phyloP scores from a whole-genome alignment of 2,888 invertebrate genomes.

The Julus scandinavius region DNA sequence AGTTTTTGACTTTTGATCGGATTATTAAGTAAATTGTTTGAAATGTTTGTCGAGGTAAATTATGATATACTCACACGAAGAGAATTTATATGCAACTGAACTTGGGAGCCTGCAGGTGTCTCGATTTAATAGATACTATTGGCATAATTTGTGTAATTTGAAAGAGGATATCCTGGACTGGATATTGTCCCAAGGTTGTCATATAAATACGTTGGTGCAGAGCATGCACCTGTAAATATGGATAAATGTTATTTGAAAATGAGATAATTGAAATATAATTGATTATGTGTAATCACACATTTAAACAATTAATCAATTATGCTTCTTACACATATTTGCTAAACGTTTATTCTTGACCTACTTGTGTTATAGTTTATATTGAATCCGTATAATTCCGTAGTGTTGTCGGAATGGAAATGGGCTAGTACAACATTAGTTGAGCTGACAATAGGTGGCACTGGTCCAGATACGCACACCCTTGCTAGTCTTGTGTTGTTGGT shows the following conservation, averaged over 20 bases:
- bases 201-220: background rate
- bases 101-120: conserved; percentile 4
- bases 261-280: no score
- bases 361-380: background rate
- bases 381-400: background rate
- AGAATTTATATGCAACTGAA: background rate
- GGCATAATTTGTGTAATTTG: background rate
- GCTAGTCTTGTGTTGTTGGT: background rate
- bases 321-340: no score
- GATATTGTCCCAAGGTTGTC: background rate
- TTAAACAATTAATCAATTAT: background rate
- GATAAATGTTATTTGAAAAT: no score
- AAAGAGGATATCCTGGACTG: conserved; percentile 10
- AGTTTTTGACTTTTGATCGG: background rate
- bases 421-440: background rate
- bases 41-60: background rate
- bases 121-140: background rate
- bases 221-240: background rate
- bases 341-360: background rate
- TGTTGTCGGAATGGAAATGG: conserved; percentile 1
- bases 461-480: background rate
- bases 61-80: background rate
- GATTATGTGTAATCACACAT: no score
- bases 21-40: background rate
- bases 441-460: background rate